Base-by-base conservation (phyloP, 1,140 invertebrate genomes). In the Ostrea denselamellosa region DNA sequence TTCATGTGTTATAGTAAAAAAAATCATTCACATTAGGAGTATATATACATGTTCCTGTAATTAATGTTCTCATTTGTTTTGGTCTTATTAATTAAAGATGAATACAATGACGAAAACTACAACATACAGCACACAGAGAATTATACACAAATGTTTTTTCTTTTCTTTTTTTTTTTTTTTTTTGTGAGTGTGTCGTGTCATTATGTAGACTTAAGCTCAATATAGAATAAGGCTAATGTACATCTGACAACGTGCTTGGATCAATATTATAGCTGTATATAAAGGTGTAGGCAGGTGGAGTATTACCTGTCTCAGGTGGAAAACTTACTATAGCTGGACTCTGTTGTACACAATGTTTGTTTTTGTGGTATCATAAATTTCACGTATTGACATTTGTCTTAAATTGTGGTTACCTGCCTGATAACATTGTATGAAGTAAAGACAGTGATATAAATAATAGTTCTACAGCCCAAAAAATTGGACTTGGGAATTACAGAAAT, bases 311-410 rank as follows among this genome's bases (percentile, higher is more conserved):
- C 8, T 34, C 25, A 77, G 25, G 14, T 77, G 28, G 22, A 77
- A 34, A 25, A 14, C 25, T 77, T 34, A 77, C 68, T 34, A 14
- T 19, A 19, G 17, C 58, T 19, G 25, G 68, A 25, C 68, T 34
- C 9, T 10, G 68, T 25, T 77, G 25, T 14, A 77, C 22, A 9
- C 12, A 77, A 22, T 77, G 68, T 77, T 77, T 77, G 68, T 77
- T 77, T 77, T 77, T 28, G 25, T 77, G 68, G 68, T 77, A 77
- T 77, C 68, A 25, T 77, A 77, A 77, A 77, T 77, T 77, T 77
- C 28, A 25, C 28, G 68, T 77, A 77, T 77, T 77, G 68, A 77
- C 68, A 77, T 77, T 77, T 77, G 68, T 77, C 28, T 77, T 34
- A 77, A 14, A 77, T 14, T 77, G 68, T 77, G 68, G 28, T 77